These are phyloP conservation scores for Mythimna impura DNA, from an alignment of 2,888 invertebrate species.

Conservation along the genomic window DNA sequence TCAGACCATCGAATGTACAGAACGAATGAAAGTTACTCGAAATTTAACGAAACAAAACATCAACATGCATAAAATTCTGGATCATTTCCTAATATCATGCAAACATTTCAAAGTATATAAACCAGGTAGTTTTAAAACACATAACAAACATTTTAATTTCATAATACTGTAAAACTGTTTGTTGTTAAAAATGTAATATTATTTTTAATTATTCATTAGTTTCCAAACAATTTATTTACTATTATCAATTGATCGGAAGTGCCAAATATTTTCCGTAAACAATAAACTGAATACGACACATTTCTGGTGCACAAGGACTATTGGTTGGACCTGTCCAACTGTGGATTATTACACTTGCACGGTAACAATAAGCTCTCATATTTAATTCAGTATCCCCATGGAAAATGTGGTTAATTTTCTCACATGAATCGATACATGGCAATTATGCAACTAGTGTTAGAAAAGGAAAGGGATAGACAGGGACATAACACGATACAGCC, in stretches of 20 bases:
- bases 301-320: background rate
- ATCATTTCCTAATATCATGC: conserved; percentile 34
- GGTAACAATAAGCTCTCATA: background rate
- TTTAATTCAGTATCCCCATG: conserved; percentile 12
- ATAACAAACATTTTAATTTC: background rate
- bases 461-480: conserved; percentile 29
- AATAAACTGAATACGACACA: conserved; percentile 4
- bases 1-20: conserved; percentile 26
- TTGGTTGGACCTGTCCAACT: background rate
- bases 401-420: conserved; percentile 12
- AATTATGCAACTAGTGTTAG: conserved; percentile 23
- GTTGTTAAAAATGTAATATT: background rate
- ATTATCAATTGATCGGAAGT: background rate
- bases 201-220: background rate
- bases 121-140: background rate
- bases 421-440: conserved; percentile 26
- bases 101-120: conserved; percentile 1
- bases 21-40: conserved; percentile 10
- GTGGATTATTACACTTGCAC: background rate
- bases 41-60: conserved; percentile 39
- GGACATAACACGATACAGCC: conserved; percentile 45
- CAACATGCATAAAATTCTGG: conserved; percentile 39
- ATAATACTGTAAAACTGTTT: background rate
- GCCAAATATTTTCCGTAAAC: background rate
- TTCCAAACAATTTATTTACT: background rate